phyloP scores from a whole-genome alignment of 2,888 invertebrate genomes.

The Acleris cristana region DNA sequence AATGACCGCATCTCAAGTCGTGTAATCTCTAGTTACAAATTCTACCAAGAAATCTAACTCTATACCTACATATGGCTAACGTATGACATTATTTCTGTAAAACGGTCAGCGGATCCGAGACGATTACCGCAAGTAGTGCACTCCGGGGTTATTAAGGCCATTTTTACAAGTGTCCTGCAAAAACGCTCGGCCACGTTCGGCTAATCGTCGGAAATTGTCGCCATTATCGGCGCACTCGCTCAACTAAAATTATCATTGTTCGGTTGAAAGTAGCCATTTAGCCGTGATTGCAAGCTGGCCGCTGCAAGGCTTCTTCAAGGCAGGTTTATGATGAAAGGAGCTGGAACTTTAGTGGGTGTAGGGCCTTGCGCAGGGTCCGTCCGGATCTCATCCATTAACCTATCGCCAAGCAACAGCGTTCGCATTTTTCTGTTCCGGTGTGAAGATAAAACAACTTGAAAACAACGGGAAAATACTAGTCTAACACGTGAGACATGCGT shows the following conservation, averaged over 20 bases:
- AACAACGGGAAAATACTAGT: no score
- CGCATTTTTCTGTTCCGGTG: no score
- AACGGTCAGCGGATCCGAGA: slow-evolving; percentile 16
- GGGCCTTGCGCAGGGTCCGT: no score
- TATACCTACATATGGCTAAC: background rate
- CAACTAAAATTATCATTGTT: slow-evolving; percentile 83
- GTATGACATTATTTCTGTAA: background rate
- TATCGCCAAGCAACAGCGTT: no score
- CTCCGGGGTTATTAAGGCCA: slow-evolving; percentile 65
- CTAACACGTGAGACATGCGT: no score
- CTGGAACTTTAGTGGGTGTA: background rate
- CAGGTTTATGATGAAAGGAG: slow-evolving; percentile 29
- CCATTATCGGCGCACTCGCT: slow-evolving; percentile 79
- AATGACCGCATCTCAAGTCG: no score
- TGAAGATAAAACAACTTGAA: no score
- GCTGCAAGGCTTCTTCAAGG: slow-evolving; percentile 50
- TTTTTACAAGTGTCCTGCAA: slow-evolving; percentile 75
- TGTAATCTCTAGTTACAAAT: background rate
- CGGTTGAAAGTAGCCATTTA: slow-evolving; percentile 80
- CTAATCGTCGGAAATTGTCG: slow-evolving; percentile 82
- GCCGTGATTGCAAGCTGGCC: slow-evolving; percentile 62
- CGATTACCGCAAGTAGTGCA: slow-evolving; percentile 54
- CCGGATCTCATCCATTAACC: no score
- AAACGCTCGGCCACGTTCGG: slow-evolving; percentile 64
- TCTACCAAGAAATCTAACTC: background rate